These are phyloP conservation scores for Pseudoips prasinana DNA, from an alignment of 2,888 invertebrate genomes.

Conservation along the genomic window DNA sequence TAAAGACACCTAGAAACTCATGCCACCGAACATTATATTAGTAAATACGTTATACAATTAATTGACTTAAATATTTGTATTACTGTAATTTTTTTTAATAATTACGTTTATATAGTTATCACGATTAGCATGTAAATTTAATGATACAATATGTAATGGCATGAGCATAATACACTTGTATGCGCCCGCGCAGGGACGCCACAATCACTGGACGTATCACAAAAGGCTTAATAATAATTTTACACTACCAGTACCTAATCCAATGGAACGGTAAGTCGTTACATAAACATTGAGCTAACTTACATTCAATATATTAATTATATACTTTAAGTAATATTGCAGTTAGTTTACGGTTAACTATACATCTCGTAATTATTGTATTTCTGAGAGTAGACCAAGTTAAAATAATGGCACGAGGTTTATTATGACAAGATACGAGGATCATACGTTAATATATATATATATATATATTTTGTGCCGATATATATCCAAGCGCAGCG, in stretches of 20 bases:
- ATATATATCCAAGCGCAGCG: constrained; percentile 36
- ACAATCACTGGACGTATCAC: constrained; percentile 79
- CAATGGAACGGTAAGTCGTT: constrained; percentile 78
- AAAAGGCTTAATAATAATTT: constrained; percentile 69
- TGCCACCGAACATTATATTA: constrained; percentile 30
- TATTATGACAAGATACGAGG: constrained; percentile 76
- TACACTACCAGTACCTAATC: constrained; percentile 75
- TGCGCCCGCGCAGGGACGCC: constrained; percentile 10
- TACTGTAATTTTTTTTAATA: constrained; percentile 23
- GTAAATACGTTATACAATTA: constrained; percentile 15
- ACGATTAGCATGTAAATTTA: constrained; percentile 30
- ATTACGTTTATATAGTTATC: constrained; percentile 27
- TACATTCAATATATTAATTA: constrained; percentile 75
- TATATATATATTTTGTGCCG: constrained; percentile 53
- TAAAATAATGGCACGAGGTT: constrained; percentile 75
- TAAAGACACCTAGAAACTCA: constrained; percentile 38
- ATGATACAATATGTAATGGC: constrained; percentile 34
- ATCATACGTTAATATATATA: constrained; percentile 39
- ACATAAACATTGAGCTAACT: constrained; percentile 80
- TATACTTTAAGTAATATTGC: constrained; percentile 78
- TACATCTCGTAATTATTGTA: constrained; percentile 61
- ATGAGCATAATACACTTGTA: constrained; percentile 35
- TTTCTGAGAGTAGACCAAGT: constrained; percentile 67
- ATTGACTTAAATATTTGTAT: constrained; percentile 22
- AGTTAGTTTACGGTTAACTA: constrained; percentile 75